A percentile compares a stretch with the other conserved stretches of the same genome.
phyloP scores from a whole-genome alignment of 2,888 invertebrate species.

The Augochlorella aurata region DNA sequence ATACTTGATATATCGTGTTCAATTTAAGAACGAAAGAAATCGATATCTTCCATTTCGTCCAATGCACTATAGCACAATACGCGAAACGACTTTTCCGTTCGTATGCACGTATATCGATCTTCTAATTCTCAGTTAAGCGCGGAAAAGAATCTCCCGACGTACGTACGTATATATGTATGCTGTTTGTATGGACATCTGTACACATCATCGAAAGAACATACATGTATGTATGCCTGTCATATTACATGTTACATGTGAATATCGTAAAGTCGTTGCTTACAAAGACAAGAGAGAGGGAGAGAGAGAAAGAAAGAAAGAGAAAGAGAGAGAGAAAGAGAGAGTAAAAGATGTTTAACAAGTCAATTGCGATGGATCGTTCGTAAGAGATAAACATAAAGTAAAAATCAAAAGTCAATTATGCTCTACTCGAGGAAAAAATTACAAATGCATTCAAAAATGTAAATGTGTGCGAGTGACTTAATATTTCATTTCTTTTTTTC shows the following conservation, averaged over 20 bases:
- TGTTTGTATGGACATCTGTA: background rate
- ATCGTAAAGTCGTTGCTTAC: background rate
- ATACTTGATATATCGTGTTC: constrained; percentile 3
- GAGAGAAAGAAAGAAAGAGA: background rate
- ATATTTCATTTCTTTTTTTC: background rate
- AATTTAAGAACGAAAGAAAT: background rate
- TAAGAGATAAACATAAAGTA: background rate
- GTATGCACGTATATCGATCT: background rate
- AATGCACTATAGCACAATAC: background rate
- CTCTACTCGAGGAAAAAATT: constrained; percentile 47
- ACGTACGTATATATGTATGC: background rate
- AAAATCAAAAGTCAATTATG: constrained; percentile 32
- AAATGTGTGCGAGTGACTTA: constrained; percentile 48
- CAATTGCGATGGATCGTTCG: constrained; percentile 1
- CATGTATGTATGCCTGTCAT: background rate
- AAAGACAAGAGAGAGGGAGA: constrained; percentile 5
- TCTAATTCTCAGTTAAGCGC: background rate
- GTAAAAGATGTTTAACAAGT: background rate
- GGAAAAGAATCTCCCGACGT: background rate
- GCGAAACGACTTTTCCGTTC: background rate
- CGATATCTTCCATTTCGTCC: constrained; percentile 4
- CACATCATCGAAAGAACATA: background rate
- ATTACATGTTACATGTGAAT: background rate
- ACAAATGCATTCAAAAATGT: constrained; percentile 50
- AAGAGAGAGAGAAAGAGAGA: background rate